Evolutionary conservation across 2,888 invertebrate genomes (phyloP).

Genomic region (Trachelus tabidus): DNA sequence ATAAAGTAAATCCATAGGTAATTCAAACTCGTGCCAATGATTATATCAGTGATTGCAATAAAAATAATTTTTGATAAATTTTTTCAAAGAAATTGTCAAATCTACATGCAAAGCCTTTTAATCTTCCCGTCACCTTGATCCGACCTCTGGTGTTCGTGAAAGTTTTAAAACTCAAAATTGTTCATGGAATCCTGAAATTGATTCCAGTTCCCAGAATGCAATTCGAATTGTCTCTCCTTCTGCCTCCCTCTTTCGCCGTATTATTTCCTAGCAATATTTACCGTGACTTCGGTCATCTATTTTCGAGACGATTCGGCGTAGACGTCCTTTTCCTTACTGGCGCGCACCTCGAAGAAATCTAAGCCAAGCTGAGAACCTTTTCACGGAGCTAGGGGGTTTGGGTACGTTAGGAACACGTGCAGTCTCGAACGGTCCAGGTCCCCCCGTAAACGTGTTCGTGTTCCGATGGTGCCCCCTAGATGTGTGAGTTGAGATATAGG

Average conservation of each 20-base stretch:
- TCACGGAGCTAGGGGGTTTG: slow-evolving; percentile 55
- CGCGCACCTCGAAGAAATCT: slow-evolving; percentile 2
- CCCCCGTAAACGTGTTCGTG: slow-evolving; percentile 58
- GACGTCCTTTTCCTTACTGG: neutral
- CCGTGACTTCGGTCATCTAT: neutral
- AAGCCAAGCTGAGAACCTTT: slow-evolving; percentile 56
- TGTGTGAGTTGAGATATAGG: slow-evolving; percentile 60
- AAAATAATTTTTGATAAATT: neutral
- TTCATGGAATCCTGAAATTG: neutral
- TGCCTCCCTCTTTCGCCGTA: neutral
- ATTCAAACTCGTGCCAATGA: neutral
- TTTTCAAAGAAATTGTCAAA: neutral
- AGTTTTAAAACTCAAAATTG: neutral
- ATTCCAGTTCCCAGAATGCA: neutral
- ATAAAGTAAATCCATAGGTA: neutral
- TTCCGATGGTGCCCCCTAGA: slow-evolving; percentile 50
- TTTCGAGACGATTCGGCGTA: neutral
- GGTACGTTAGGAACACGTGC: slow-evolving; percentile 66
- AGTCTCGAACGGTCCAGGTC: slow-evolving; percentile 62
- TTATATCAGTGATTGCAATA: neutral
- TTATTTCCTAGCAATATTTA: neutral
- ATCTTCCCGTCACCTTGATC: neutral
- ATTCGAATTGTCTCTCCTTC: neutral
- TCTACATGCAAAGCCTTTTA: neutral
- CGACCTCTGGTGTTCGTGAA: neutral